Conservation (phyloP, 2,113 vertebrate species). For the Alectura lathami region DNA sequence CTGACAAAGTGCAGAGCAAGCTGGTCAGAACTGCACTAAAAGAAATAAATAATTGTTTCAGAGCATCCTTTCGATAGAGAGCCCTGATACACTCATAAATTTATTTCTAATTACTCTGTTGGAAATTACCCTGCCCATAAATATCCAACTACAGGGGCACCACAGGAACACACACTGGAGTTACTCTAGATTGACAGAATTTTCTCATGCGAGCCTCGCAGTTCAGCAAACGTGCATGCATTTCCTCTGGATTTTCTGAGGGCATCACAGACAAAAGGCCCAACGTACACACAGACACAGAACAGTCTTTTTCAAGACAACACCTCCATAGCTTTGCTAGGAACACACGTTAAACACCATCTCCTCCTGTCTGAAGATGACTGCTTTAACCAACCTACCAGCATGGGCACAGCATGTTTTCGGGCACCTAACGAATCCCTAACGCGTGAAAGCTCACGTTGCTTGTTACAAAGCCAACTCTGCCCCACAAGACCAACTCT, state of each 20-base stretch:
- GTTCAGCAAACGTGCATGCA: rapidly evolving
- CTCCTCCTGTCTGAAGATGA: background rate
- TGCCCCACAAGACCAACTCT: slow-evolving; percentile 29
- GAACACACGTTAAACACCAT: background rate
- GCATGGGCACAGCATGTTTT: background rate
- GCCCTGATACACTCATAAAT: background rate
- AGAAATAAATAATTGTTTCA: background rate
- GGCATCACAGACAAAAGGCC: background rate
- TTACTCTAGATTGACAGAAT: background rate
- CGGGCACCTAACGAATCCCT: background rate
- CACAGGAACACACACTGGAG: background rate
- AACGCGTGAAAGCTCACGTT: background rate
- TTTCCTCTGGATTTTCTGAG: background rate
- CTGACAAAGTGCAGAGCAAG: background rate
- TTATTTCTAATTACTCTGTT: background rate
- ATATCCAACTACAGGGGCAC: rapidly evolving
- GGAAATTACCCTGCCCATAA: background rate
- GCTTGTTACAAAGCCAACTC: background rate
- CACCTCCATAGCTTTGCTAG: background rate
- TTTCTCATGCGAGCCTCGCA: background rate
- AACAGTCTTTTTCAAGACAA: background rate
- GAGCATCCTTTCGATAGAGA: background rate
- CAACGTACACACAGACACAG: rapidly evolving
- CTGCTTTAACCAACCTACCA: background rate
- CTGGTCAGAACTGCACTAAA: background rate